A percentile compares a stretch with the other conserved stretches of the same genome.
These are phyloP conservation scores for Megaceryle torquata DNA, from an alignment of 2,113 vertebrate species.

Conservation along the genomic window DNA sequence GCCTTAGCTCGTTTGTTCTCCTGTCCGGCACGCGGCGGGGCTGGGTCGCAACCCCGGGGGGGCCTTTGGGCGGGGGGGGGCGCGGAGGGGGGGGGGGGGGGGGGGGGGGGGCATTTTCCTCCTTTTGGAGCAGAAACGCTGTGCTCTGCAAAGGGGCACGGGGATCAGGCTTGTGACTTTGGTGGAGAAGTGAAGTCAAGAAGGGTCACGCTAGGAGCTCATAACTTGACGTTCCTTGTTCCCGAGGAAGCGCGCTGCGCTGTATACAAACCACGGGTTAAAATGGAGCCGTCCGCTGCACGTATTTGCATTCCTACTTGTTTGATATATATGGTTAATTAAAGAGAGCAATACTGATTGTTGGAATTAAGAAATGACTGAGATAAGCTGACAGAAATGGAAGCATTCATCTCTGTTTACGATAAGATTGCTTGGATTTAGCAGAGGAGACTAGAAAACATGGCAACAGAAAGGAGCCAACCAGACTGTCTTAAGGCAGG, in stretches of 20 bases:
- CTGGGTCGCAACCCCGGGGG: too few relatives aligned
- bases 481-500: background rate
- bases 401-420: background rate
- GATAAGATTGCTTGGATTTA: background rate
- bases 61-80: too few relatives aligned
- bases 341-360: background rate
- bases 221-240: background rate
- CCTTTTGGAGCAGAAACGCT: background rate
- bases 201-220: background rate
- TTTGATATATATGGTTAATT: background rate
- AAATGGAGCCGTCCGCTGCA: background rate
- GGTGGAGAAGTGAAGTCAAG: background rate
- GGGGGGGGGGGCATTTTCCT: background rate
- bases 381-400: background rate
- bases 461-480: background rate
- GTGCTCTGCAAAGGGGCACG: background rate
- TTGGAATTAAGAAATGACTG: background rate
- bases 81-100: too few relatives aligned
- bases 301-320: background rate
- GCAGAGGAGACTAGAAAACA: background rate
- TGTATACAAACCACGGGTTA: background rate
- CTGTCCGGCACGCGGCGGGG: too few relatives aligned
- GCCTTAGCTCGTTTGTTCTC: too few relatives aligned
- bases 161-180: background rate
- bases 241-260: background rate